A percentile compares a stretch with the other conserved stretches of the same genome.
Evolutionary conservation across 2,797 vertebrate genomes (phyloP).

Genomic region (Pseudochromis fuscus): DNA sequence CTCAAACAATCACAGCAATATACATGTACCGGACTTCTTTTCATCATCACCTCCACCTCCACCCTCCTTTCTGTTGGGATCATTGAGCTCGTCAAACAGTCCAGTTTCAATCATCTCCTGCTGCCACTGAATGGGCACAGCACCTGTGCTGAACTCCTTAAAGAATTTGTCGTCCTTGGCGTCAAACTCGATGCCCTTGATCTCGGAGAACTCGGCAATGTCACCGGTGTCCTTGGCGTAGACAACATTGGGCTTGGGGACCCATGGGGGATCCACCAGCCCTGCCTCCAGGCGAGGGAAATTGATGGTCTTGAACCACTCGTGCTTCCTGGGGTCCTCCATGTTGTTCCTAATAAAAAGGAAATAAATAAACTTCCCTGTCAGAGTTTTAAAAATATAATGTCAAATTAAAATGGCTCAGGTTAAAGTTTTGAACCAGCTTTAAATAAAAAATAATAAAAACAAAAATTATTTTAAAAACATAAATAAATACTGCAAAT

Average conservation of each 20-base stretch:
- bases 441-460: too few species aligned
- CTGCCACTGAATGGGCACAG: constrained; percentile 91
- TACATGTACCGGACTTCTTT: constrained; percentile 91
- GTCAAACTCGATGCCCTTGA: constrained; percentile 91
- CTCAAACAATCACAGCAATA: constrained; percentile 84
- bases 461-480: too few species aligned
- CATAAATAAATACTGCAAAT: too few species aligned
- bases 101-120: constrained; percentile 93
- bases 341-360: constrained; percentile 71
- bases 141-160: constrained; percentile 91
- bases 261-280: constrained; percentile 89
- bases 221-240: constrained; percentile 94
- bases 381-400: constrained; percentile 14
- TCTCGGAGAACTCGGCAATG: constrained; percentile 94
- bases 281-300: constrained; percentile 93
- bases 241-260: constrained; percentile 93
- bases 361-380: constrained; percentile 9
- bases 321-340: constrained; percentile 93
- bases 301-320: constrained; percentile 93
- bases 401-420: neutral
- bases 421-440: too few species aligned
- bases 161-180: constrained; percentile 93
- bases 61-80: constrained; percentile 88
- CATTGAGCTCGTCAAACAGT: constrained; percentile 93
- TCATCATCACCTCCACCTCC: constrained; percentile 76